phyloP scores from a whole-genome alignment of 2,888 invertebrate species.

The Andrena hattorfiana region DNA sequence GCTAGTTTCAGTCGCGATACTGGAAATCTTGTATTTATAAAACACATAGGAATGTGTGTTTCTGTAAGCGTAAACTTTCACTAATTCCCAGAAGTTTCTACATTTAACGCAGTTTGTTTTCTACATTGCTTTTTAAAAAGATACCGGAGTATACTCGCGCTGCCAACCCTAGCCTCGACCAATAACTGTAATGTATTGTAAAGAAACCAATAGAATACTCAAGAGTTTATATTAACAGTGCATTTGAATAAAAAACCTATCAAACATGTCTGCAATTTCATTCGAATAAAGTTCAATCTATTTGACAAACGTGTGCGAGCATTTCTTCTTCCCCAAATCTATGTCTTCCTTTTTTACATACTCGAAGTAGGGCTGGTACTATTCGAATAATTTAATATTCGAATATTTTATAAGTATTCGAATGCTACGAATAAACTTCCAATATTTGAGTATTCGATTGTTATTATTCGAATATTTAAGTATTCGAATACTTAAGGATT shows the following conservation, averaged over 20 bases:
- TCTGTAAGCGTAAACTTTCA: slow-evolving; percentile 2
- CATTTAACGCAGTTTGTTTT: not conserved
- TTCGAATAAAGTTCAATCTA: not conserved
- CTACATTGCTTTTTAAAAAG: not conserved
- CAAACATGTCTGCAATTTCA: slow-evolving; percentile 3
- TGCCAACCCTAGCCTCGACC: slow-evolving; percentile 36
- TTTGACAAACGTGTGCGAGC: not conserved
- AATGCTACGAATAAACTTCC: too few species aligned
- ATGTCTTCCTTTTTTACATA: not conserved
- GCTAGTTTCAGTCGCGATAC: not conserved
- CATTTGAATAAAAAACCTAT: slow-evolving; percentile 28
- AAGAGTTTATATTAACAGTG: slow-evolving; percentile 37
- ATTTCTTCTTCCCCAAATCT: not conserved
- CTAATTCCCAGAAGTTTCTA: slow-evolving; percentile 21
- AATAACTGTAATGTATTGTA: slow-evolving; percentile 34
- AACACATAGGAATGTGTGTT: not conserved
- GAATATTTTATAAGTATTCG: too few species aligned
- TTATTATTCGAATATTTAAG: too few species aligned
- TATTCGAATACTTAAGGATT: too few species aligned
- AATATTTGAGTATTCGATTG: too few species aligned
- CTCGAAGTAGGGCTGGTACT: too few species aligned
- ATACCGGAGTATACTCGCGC: slow-evolving; percentile 3
- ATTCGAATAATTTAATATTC: too few species aligned
- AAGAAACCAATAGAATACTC: slow-evolving; percentile 31
- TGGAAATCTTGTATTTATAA: not conserved